Conservation (phyloP, 2,797 vertebrate genomes). For the Falco concolor region DNA sequence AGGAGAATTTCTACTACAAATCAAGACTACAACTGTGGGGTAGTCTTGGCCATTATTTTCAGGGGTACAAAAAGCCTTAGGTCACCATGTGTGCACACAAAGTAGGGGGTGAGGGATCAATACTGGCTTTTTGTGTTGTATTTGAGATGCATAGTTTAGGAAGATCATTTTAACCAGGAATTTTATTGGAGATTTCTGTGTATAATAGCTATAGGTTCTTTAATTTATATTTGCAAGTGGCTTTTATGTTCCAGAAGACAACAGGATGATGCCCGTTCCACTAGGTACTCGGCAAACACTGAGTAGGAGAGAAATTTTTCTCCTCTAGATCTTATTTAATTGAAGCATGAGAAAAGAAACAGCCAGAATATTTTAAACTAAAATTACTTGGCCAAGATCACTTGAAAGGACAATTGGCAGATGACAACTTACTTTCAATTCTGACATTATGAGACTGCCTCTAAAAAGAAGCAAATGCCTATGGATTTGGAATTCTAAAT, state of each 20-base stretch:
- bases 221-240: not conserved
- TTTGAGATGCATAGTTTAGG: not conserved
- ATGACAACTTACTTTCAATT: not conserved
- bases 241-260: not conserved
- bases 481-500: not conserved
- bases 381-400: not conserved
- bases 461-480: not conserved
- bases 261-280: not conserved
- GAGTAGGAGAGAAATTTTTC: not conserved
- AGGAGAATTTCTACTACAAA: not conserved
- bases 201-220: not conserved
- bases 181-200: not conserved
- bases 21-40: not conserved
- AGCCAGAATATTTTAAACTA: not conserved
- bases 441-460: not conserved
- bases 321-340: not conserved
- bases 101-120: not conserved
- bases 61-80: not conserved
- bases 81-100: fast-evolving
- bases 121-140: not conserved
- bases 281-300: not conserved
- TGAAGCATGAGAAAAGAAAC: not conserved
- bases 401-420: not conserved
- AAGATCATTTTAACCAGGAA: not conserved
- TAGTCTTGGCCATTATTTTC: not conserved